Conservation (phyloP, 1,140 invertebrate genomes). For the Pemphigus obesinymphae region DNA sequence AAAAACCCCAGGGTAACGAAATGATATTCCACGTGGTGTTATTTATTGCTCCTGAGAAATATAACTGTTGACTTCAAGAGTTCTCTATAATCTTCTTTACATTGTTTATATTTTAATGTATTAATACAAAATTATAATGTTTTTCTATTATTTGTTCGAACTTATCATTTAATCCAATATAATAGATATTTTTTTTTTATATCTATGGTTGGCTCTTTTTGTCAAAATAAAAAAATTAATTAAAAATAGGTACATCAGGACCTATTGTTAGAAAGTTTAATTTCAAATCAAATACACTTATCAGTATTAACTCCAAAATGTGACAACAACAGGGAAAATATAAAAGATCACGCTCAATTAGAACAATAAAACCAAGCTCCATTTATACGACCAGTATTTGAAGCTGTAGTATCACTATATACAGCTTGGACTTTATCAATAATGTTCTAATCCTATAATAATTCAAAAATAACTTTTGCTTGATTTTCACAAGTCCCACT, state of each 20-base stretch:
- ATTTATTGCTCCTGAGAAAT: too few relatives aligned
- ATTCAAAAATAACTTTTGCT: neutral
- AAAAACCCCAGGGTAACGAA: too few relatives aligned
- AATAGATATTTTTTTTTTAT: neutral
- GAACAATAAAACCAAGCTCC: neutral
- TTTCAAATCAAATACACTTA: neutral
- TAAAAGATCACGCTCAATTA: neutral
- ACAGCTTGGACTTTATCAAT: neutral
- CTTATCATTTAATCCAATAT: neutral
- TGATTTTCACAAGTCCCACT: neutral
- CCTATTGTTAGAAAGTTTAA: neutral
- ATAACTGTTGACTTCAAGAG: too few relatives aligned
- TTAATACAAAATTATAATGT: neutral
- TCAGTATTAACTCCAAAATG: neutral
- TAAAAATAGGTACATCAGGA: neutral
- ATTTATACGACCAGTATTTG: neutral
- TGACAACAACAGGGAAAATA: neutral
- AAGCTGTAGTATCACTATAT: neutral
- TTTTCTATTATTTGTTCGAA: neutral
- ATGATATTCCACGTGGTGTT: too few relatives aligned
- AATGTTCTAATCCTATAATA: neutral
- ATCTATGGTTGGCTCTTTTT: neutral
- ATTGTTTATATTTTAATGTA: neutral
- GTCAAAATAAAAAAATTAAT: too few relatives aligned
- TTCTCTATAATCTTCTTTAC: too few relatives aligned